These are phyloP conservation scores for Aythya baeri DNA, from an alignment of 2,113 vertebrate species.

Conservation along the genomic window DNA sequence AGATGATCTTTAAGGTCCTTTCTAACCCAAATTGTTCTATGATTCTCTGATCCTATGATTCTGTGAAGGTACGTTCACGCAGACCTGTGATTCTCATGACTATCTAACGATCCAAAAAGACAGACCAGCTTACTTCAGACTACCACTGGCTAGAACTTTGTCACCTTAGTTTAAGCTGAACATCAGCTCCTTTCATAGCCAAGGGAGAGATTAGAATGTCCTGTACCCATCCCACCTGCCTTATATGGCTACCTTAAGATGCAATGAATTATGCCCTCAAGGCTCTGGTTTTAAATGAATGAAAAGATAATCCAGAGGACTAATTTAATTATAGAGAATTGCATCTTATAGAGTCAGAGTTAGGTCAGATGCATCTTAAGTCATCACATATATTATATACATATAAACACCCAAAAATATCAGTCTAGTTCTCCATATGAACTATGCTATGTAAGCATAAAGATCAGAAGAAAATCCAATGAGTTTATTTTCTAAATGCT, in stretches of 20 bases:
- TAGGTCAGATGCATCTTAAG: neutral
- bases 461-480: neutral
- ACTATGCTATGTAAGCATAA: neutral
- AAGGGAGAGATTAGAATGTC: neutral
- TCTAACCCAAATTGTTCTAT: too few species aligned
- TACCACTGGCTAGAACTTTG: neutral
- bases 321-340: neutral
- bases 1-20: too few species aligned
- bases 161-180: neutral
- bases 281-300: neutral
- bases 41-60: too few species aligned
- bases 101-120: neutral
- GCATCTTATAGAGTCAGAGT: neutral
- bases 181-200: neutral
- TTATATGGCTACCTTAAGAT: neutral
- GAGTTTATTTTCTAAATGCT: neutral
- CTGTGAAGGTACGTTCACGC: neutral
- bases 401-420: neutral
- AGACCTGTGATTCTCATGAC: neutral
- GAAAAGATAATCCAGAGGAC: neutral
- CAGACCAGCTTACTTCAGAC: rapidly evolving
- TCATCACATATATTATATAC: rapidly evolving
- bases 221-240: neutral
- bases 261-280: neutral
- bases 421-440: neutral